Conservation (phyloP, 2,797 vertebrate genomes). For the Gadopsis bispinosus region DNA sequence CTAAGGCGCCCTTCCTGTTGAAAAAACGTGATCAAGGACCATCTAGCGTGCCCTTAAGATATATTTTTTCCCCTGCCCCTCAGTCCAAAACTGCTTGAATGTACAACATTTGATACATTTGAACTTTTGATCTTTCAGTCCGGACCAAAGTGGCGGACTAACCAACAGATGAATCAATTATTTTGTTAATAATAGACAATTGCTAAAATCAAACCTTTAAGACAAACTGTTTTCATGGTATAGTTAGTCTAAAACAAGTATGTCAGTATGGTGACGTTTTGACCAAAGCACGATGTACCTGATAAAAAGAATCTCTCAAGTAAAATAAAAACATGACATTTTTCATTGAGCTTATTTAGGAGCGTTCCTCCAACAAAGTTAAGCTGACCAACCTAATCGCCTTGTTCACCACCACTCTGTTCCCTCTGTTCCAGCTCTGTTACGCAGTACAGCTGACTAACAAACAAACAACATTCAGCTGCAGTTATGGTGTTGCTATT, state of each 20-base stretch:
- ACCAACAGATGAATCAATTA: neutral
- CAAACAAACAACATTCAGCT: neutral
- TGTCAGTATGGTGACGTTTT: neutral
- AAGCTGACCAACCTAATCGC: neutral
- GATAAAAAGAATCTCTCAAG: too few relatives aligned
- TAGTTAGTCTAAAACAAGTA: neutral
- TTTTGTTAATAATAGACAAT: too few relatives aligned
- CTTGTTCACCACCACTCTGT: neutral
- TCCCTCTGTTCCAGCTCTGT: conserved; percentile 4
- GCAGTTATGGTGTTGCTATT: neutral
- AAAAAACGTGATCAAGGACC: too few relatives aligned
- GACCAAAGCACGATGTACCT: neutral
- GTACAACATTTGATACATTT: too few relatives aligned
- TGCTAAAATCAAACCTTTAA: too few relatives aligned
- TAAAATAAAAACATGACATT: neutral
- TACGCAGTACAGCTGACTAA: neutral
- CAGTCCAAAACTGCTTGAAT: too few relatives aligned
- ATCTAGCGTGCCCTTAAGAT: too few relatives aligned
- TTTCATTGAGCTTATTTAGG: neutral
- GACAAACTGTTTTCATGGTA: neutral
- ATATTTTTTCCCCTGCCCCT: too few relatives aligned
- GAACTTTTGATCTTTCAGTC: neutral
- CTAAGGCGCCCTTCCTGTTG: too few relatives aligned
- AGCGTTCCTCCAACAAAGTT: neutral
- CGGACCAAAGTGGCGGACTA: neutral